These are phyloP conservation scores for Acheta domesticus DNA, from an alignment of 2,888 invertebrate species.

Conservation along the genomic window DNA sequence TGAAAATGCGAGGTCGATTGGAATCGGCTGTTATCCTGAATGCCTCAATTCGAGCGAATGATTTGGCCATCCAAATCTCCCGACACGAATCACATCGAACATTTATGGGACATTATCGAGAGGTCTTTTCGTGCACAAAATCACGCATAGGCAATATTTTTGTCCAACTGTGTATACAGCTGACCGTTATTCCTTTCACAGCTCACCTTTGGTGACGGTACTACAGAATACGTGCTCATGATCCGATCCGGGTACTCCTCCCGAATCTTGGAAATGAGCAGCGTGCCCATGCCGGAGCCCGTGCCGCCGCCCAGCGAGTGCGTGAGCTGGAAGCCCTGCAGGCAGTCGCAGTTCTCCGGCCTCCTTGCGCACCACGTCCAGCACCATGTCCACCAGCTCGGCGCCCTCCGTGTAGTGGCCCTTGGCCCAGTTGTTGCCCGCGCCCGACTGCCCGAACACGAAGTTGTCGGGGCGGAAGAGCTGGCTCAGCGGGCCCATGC, in stretches of 20 bases:
- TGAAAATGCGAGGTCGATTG: too few relatives aligned
- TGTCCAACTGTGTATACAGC: too few relatives aligned
- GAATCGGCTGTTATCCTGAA: too few relatives aligned
- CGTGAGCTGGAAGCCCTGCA: background rate
- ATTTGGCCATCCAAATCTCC: too few relatives aligned
- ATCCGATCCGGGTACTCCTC: background rate
- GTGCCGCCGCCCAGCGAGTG: slow-evolving; percentile 6
- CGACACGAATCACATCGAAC: too few relatives aligned
- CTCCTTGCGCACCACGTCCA: background rate
- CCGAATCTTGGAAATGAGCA: background rate
- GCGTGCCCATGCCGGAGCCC: background rate
- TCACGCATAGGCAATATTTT: too few relatives aligned
- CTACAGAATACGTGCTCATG: background rate
- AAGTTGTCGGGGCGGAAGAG: background rate
- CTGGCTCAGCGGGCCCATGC: background rate
- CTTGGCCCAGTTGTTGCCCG: slow-evolving; percentile 3
- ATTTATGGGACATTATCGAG: too few relatives aligned
- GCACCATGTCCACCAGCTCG: background rate
- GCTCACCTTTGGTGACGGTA: background rate
- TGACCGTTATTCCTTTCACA: too few relatives aligned
- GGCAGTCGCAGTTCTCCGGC: slow-evolving; percentile 4
- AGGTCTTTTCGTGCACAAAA: too few relatives aligned
- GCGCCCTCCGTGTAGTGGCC: background rate
- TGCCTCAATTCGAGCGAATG: too few relatives aligned
- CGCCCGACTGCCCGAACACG: background rate